phyloP scores from a whole-genome alignment of 2,797 vertebrate species.

The Hephaestus fuliginosus region DNA sequence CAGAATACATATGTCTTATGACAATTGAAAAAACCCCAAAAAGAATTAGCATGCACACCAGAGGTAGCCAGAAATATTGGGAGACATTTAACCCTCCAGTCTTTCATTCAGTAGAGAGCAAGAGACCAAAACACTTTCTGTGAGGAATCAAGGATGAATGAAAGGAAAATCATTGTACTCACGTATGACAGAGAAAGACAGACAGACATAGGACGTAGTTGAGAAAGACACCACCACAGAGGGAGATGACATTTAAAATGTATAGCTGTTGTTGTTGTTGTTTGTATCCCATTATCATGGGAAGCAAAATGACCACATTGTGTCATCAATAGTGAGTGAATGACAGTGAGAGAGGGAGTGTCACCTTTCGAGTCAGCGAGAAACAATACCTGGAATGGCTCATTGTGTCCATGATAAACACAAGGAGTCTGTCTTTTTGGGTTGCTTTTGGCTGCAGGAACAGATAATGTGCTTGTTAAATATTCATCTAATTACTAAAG shows the following conservation, averaged over 20 bases:
- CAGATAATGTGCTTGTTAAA: slow-evolving; percentile 81
- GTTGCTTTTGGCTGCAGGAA: slow-evolving; percentile 74
- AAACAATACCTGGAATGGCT: slow-evolving; percentile 76
- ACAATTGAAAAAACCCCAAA: not conserved
- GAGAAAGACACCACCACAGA: slow-evolving; percentile 38
- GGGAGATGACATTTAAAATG: slow-evolving; percentile 71
- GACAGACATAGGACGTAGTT: slow-evolving; percentile 7
- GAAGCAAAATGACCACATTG: slow-evolving; percentile 57
- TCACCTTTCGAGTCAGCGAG: slow-evolving; percentile 64
- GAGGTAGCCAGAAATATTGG: slow-evolving; percentile 53
- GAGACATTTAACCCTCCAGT: not conserved
- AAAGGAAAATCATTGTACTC: slow-evolving; percentile 11
- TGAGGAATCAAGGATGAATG: not conserved
- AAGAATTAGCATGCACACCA: slow-evolving; percentile 29
- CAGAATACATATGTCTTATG: not conserved
- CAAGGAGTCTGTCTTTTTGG: slow-evolving; percentile 57
- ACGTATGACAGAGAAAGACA: slow-evolving; percentile 20
- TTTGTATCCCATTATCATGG: slow-evolving; percentile 52
- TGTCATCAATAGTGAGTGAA: slow-evolving; percentile 70
- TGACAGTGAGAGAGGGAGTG: slow-evolving; percentile 67
- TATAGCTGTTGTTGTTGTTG: slow-evolving; percentile 50
- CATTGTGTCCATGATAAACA: slow-evolving; percentile 71
- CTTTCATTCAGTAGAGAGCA: not conserved
- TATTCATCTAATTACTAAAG: slow-evolving; percentile 82
- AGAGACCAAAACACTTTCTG: slow-evolving; percentile 18